These are phyloP conservation scores for Nebria brevicollis DNA, from an alignment of 2,888 invertebrate species.

Conservation along the genomic window DNA sequence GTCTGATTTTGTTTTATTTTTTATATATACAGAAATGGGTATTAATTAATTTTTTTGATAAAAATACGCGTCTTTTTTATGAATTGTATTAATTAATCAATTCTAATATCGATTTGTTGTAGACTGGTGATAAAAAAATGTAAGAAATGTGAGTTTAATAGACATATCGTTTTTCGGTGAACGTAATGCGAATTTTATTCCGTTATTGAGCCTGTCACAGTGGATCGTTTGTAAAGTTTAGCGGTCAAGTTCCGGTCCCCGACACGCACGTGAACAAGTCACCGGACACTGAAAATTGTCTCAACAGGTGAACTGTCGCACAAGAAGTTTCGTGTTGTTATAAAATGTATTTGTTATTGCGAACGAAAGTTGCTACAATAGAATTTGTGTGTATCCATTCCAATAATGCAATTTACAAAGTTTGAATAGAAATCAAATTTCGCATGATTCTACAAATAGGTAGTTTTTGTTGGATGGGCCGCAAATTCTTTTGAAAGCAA, in stretches of 20 bases:
- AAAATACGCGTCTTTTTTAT: too few species aligned
- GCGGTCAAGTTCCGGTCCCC: slow-evolving; percentile 11
- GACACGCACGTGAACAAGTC: slow-evolving; percentile 8
- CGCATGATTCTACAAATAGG: slow-evolving; percentile 4
- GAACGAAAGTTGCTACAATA: not conserved
- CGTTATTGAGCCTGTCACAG: slow-evolving; percentile 30
- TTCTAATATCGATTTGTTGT: too few species aligned
- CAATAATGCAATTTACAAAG: not conserved
- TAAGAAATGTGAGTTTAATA: not conserved
- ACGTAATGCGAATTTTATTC: slow-evolving; percentile 36
- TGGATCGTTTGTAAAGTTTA: slow-evolving; percentile 45
- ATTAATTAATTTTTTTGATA: too few species aligned
- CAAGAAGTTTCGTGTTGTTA: slow-evolving; percentile 24
- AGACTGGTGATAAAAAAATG: too few species aligned
- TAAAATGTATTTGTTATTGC: not conserved
- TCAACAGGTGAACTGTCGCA: slow-evolving; percentile 30
- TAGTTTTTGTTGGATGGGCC: slow-evolving; percentile 12
- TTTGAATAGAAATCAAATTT: slow-evolving; percentile 34
- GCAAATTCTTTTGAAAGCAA: slow-evolving; percentile 17
- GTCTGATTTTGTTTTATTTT: too few species aligned
- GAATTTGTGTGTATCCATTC: not conserved
- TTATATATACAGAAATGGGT: too few species aligned
- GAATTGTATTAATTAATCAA: too few species aligned
- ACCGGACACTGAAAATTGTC: slow-evolving; percentile 28
- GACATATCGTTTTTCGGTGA: not conserved